Evolutionary conservation across 2,888 invertebrate genomes (phyloP).

Genomic region (Cryptus armator): DNA sequence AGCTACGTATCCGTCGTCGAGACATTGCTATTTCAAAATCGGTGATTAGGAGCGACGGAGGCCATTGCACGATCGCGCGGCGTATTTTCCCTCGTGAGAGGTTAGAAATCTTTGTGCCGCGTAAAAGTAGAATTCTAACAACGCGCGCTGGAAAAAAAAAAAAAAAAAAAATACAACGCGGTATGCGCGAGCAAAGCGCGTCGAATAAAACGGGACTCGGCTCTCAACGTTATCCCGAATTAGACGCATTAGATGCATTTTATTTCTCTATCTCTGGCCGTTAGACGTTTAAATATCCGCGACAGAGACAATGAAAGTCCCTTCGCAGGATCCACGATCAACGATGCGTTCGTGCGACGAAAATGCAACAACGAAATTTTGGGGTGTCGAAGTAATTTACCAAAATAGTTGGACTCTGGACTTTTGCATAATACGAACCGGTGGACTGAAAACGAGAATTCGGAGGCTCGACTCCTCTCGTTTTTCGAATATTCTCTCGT

Average conservation of each 20-base stretch:
- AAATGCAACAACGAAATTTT: conserved; percentile 28
- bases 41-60: conserved; percentile 32
- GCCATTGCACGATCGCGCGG: neutral
- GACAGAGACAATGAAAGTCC: too few species aligned
- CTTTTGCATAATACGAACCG: conserved; percentile 27
- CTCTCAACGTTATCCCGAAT: too few species aligned
- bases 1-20: conserved; percentile 7
- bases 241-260: too few species aligned
- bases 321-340: neutral
- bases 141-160: too few species aligned
- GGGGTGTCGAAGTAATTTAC: conserved; percentile 36
- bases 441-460: conserved; percentile 31
- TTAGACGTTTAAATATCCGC: too few species aligned
- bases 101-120: too few species aligned
- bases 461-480: conserved; percentile 21
- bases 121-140: too few species aligned
- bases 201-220: too few species aligned
- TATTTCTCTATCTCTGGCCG: too few species aligned
- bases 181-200: too few species aligned
- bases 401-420: conserved; percentile 59
- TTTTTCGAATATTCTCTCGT: conserved; percentile 22
- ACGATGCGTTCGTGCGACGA: neutral
- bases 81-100: neutral
- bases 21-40: conserved; percentile 44
- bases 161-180: too few species aligned